Evolutionary conservation across 2,113 vertebrate species (phyloP), one percentile per base, ranked within the genome.

Genomic region (Syngnathoides biaculeatus): DNA sequence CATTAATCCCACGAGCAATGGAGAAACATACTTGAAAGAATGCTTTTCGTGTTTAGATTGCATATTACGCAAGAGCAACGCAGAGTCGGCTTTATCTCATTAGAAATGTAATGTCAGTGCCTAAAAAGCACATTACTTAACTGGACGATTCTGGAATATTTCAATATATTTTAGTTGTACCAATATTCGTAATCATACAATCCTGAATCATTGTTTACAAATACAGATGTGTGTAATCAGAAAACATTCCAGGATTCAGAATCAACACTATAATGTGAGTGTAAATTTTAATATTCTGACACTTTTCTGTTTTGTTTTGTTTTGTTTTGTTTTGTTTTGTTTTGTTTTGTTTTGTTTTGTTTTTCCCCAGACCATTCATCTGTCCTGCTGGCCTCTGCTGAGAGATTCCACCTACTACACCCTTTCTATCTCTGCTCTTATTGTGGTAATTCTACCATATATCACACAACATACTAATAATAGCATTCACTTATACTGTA

Each of bases 401-500:
- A 93, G 97, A 80, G 97, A 99, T 86, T 97, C 97, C 0, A 40
- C 79, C 57, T 99, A 96, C 88, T 99, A 99, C 86, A 99, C 96
- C 0, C 68, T 98, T 64, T 95, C 97, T 0, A 96, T 99, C 76
- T 80, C 94, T 11, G 94, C 95, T 0, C 95, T 99, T 42, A 96
- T 99, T 1, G 92, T 95, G 95, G 97, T 99, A 88, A 96, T 94
- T 22, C 6, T 52, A 11, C 26, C 56, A 13, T 7, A 55, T 13
- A 15, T 20, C 48, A 47, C 17, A 26, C 52, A 13, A 26, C 24
- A 26, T 8, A 22, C 10, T 24, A 12, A 10, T 20, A 6, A 6
- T 53, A 20, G 11, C 24, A 22, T 55, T 26, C 0, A 22, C 9
- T n/a, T n/a, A n/a, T 1, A 3, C 8, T 11, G 19, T 52, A n/a